Evolutionary conservation across 2,888 invertebrate genomes (phyloP).

Genomic region (Pardosa pseudoannulata): DNA sequence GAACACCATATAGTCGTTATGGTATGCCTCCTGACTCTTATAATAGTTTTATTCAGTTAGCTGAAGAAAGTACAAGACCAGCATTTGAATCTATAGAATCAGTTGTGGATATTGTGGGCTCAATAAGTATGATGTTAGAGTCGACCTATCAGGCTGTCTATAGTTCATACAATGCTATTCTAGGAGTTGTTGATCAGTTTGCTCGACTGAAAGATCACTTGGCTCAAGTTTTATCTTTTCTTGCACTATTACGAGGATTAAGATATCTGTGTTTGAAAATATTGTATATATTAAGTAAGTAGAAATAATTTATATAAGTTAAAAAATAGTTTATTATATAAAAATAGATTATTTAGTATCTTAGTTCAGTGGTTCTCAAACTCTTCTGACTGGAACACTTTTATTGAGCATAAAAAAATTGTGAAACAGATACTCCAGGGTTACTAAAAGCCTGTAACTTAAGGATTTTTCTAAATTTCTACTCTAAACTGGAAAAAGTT

Average conservation of each 20-base stretch:
- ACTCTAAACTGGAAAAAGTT: no score
- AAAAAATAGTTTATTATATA: no score
- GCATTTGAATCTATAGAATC: slow-evolving; percentile 97
- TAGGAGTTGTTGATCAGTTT: slow-evolving; percentile 97
- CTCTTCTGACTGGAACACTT: no score
- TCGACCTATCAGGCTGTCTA: slow-evolving; percentile 97
- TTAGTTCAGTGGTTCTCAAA: no score
- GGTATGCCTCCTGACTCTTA: slow-evolving; percentile 37
- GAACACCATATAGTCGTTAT: slow-evolving; percentile 32
- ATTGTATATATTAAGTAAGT: slow-evolving; percentile 76
- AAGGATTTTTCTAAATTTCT: no score
- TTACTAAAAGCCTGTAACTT: no score
- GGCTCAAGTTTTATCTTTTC: slow-evolving; percentile 90
- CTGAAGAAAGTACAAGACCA: slow-evolving; percentile 92
- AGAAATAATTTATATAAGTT: neutral
- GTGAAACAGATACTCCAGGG: no score
- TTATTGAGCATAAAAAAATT: no score
- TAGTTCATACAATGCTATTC: slow-evolving; percentile 94
- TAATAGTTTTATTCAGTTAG: slow-evolving; percentile 85
- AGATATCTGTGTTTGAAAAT: slow-evolving; percentile 88
- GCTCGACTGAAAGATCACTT: slow-evolving; percentile 89
- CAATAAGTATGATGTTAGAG: slow-evolving; percentile 96
- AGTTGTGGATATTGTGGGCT: slow-evolving; percentile 92
- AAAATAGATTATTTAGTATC: no score
- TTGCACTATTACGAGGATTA: slow-evolving; percentile 88